phyloP scores from a whole-genome alignment of 2,797 vertebrate genomes.

The Echiichthys vipera region DNA sequence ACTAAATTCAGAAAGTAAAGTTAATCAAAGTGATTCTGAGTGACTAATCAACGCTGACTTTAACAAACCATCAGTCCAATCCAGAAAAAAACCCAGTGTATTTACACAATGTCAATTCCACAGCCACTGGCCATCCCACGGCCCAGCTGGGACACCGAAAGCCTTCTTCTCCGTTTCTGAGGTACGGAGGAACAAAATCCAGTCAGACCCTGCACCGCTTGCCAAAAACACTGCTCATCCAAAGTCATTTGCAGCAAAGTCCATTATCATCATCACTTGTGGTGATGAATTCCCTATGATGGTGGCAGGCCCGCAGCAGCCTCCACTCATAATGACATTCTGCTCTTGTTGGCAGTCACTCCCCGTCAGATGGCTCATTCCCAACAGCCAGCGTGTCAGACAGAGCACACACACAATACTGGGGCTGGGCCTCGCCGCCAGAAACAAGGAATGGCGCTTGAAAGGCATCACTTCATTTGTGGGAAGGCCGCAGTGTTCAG shows the following conservation, averaged over 20 bases:
- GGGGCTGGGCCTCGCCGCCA: slow-evolving; percentile 40
- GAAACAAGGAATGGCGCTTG: slow-evolving; percentile 29
- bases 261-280: slow-evolving; percentile 89
- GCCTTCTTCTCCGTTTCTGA: slow-evolving; percentile 47
- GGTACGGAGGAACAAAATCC: slow-evolving; percentile 69
- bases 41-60: background rate
- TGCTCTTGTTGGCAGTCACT: slow-evolving; percentile 91
- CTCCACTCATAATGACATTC: slow-evolving; percentile 92
- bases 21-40: slow-evolving; percentile 6
- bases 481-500: slow-evolving; percentile 30
- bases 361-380: slow-evolving; percentile 83
- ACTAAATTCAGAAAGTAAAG: background rate
- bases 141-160: slow-evolving; percentile 46
- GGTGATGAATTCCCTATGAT: slow-evolving; percentile 91
- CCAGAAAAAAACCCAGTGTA: background rate
- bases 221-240: slow-evolving; percentile 88
- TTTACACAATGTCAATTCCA: slow-evolving; percentile 27
- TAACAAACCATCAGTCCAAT: background rate
- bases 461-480: slow-evolving; percentile 48
- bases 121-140: slow-evolving; percentile 7
- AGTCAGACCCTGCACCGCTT: slow-evolving; percentile 72
- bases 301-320: slow-evolving; percentile 87
- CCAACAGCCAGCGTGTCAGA: slow-evolving; percentile 78
- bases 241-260: slow-evolving; percentile 92
- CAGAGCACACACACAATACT: slow-evolving; percentile 56